A percentile compares a stretch with the other conserved stretches of the same genome.
Evolutionary conservation across 2,888 invertebrate genomes (phyloP).

Genomic region (Acronicta alni): DNA sequence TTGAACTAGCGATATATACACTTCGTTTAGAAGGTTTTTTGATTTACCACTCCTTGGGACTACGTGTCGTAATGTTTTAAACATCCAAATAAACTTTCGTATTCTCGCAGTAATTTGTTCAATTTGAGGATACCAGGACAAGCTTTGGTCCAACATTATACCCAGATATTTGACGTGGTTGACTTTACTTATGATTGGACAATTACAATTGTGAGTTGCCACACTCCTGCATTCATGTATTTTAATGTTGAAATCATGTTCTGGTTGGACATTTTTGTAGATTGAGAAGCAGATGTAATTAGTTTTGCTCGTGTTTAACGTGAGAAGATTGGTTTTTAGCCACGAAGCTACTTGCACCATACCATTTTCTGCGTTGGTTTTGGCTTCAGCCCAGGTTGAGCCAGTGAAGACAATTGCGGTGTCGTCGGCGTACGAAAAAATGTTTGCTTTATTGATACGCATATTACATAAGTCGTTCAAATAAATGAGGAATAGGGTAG

Average conservation of each 20-base stretch:
- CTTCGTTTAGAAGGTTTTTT: no score
- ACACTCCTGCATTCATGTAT: no score
- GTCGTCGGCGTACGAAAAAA: constrained; percentile 7
- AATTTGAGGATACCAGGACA: constrained; percentile 4
- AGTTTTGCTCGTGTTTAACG: constrained; percentile 2
- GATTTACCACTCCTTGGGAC: no score
- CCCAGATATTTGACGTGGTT: constrained; percentile 3
- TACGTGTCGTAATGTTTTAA: no score
- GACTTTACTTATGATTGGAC: neutral
- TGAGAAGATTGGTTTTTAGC: neutral
- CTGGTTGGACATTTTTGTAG: no score
- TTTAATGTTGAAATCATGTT: no score
- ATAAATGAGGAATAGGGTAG: neutral
- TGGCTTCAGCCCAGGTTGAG: neutral
- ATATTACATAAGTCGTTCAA: constrained; percentile 3
- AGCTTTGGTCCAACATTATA: constrained; percentile 1
- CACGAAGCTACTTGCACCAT: no score
- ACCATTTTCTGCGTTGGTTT: no score
- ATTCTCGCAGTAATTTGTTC: neutral
- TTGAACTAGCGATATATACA: no score
- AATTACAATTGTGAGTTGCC: neutral
- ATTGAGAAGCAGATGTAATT: no score
- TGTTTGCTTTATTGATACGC: neutral
- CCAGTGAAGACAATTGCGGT: constrained; percentile 2
- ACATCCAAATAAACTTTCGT: no score